phyloP scores from a whole-genome alignment of 2,888 invertebrate genomes.

The Trissoscelio sp. region DNA sequence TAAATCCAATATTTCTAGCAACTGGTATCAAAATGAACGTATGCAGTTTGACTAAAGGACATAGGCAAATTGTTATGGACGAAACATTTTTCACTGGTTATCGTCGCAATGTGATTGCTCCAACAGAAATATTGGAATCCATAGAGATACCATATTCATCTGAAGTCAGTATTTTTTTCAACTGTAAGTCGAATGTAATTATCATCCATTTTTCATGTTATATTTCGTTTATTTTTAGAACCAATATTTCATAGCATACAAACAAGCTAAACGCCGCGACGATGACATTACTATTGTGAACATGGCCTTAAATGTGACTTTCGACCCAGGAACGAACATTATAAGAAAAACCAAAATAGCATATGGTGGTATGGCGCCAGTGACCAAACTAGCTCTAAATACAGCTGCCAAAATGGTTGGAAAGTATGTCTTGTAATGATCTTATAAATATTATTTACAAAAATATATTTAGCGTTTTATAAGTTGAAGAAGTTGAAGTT shows the following conservation, averaged over 20 bases:
- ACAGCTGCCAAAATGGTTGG: constrained; percentile 86
- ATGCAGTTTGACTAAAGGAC: constrained; percentile 85
- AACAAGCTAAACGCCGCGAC: constrained; percentile 95
- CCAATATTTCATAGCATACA: constrained; percentile 93
- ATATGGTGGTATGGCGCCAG: constrained; percentile 98
- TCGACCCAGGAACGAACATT: constrained; percentile 85
- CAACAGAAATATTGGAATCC: constrained; percentile 92
- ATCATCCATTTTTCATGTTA: background rate
- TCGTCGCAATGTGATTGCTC: constrained; percentile 89
- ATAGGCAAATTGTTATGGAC: constrained; percentile 88
- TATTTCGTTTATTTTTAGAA: constrained; percentile 76
- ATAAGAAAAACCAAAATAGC: constrained; percentile 88
- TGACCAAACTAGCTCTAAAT: constrained; percentile 89
- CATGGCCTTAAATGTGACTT: constrained; percentile 89
- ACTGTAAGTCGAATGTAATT: background rate
- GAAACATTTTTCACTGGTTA: constrained; percentile 93
- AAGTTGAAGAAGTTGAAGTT: no score
- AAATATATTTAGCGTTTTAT: constrained; percentile 2
- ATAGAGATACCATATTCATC: constrained; percentile 91
- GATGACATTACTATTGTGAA: constrained; percentile 99
- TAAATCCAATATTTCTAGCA: constrained; percentile 96
- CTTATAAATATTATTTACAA: background rate
- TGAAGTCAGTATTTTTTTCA: constrained; percentile 48
- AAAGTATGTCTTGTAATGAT: constrained; percentile 74
- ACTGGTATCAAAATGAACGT: constrained; percentile 88